Conservation (phyloP, 2,888 invertebrate species). For the Lepidocyrtoides sp. region DNA sequence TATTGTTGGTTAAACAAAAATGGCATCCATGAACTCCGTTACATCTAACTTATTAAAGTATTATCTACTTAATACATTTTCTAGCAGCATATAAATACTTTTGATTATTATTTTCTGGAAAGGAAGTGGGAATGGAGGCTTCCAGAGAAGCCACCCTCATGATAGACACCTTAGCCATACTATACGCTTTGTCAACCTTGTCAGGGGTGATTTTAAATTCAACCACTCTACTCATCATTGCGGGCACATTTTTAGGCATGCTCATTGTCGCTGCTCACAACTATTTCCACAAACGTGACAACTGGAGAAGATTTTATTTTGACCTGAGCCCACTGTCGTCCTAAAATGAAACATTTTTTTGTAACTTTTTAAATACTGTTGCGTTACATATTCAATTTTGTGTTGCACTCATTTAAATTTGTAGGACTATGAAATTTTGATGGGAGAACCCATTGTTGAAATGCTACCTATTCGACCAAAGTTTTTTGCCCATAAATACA, state of each 20-base stretch:
- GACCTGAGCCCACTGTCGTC: slow-evolving; percentile 91
- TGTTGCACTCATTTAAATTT: slow-evolving; percentile 86
- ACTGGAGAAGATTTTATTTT: slow-evolving; percentile 93
- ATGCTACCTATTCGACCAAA: slow-evolving; percentile 71
- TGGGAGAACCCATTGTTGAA: slow-evolving; percentile 79
- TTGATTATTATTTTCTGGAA: background rate
- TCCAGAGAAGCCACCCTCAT: slow-evolving; percentile 74
- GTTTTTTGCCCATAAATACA: slow-evolving; percentile 69
- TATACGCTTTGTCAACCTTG: slow-evolving; percentile 76
- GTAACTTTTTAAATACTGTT: slow-evolving; percentile 92
- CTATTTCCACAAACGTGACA: slow-evolving; percentile 92
- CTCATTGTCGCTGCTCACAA: slow-evolving; percentile 91
- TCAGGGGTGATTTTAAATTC: slow-evolving; percentile 86
- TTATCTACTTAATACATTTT: no score
- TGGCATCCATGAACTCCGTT: no score
- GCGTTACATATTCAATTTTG: slow-evolving; percentile 89
- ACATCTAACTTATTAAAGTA: no score
- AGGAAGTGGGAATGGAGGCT: slow-evolving; percentile 83
- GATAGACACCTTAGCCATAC: slow-evolving; percentile 81
- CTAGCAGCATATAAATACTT: background rate
- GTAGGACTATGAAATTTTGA: slow-evolving; percentile 78
- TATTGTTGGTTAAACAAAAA: no score
- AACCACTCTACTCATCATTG: slow-evolving; percentile 87
- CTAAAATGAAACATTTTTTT: slow-evolving; percentile 91
- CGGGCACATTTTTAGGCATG: slow-evolving; percentile 89